Evolutionary conservation across 2,888 invertebrate genomes (phyloP).

Genomic region (Drosophila lutescens): DNA sequence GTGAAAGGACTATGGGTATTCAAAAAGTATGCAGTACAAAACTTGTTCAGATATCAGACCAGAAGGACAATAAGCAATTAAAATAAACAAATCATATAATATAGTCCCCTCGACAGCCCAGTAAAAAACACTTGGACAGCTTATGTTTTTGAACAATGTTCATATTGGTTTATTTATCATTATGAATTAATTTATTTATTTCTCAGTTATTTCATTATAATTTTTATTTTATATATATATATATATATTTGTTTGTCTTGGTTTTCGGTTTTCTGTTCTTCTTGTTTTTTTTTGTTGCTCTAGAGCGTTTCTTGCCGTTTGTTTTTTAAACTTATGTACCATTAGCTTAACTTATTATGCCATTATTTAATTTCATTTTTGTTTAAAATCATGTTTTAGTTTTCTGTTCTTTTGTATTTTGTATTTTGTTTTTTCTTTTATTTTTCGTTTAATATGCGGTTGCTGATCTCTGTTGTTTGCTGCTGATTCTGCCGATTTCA

Average conservation of each 20-base stretch:
- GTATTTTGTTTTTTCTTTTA: not conserved
- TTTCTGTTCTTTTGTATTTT: slow-evolving; percentile 27
- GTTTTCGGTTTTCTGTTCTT: slow-evolving; percentile 40
- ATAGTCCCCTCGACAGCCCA: not conserved
- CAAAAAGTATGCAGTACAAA: too few species aligned
- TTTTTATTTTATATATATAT: slow-evolving; percentile 65
- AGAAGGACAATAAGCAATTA: too few species aligned
- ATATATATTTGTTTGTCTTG: slow-evolving; percentile 54
- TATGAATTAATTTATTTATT: slow-evolving; percentile 80
- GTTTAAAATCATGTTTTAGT: slow-evolving; percentile 72
- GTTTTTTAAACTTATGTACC: slow-evolving; percentile 79
- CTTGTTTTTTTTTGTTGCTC: slow-evolving; percentile 67
- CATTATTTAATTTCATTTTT: slow-evolving; percentile 67
- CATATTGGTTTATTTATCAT: slow-evolving; percentile 82
- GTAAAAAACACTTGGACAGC: not conserved
- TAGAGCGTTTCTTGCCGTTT: slow-evolving; percentile 84
- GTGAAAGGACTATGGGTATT: too few species aligned
- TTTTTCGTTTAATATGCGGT: slow-evolving; percentile 23
- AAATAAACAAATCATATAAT: not conserved
- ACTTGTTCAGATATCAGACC: too few species aligned
- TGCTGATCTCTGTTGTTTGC: slow-evolving; percentile 25
- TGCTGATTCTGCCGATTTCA: slow-evolving; percentile 37
- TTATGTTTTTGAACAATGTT: slow-evolving; percentile 82
- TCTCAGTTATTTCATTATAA: slow-evolving; percentile 79
- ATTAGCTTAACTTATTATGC: slow-evolving; percentile 77